These are phyloP conservation scores for Sinocyclocheilus rhinocerous DNA, from an alignment of 2,113 vertebrate genomes.

Conservation along the genomic window DNA sequence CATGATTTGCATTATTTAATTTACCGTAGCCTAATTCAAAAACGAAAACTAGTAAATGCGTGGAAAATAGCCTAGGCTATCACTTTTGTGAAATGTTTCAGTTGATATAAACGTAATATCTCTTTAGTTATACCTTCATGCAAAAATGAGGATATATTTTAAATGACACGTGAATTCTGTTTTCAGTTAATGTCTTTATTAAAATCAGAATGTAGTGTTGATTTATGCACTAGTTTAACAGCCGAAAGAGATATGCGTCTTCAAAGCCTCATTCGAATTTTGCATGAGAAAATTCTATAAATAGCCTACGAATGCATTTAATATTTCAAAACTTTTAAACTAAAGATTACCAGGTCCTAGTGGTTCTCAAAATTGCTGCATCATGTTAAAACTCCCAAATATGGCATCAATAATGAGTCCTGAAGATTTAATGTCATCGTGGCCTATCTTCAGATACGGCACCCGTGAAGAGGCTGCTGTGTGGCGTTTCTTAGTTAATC, in stretches of 20 bases:
- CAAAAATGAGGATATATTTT: neutral
- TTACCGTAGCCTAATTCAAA: neutral
- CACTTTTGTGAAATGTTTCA: neutral
- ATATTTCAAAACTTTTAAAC: neutral
- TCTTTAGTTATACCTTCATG: neutral
- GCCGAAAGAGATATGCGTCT: neutral
- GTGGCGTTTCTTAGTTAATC: constrained; percentile 1
- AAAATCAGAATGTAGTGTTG: neutral
- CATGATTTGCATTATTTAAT: neutral
- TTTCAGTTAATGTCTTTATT: neutral
- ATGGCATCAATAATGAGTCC: neutral
- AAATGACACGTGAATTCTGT: neutral
- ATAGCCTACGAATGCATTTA: neutral
- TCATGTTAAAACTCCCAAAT: neutral
- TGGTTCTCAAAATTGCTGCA: neutral
- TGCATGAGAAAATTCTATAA: neutral
- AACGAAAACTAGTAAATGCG: neutral
- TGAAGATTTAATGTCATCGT: neutral
- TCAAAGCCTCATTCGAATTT: neutral
- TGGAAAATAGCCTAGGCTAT: neutral
- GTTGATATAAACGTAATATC: neutral
- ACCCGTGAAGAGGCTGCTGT: neutral
- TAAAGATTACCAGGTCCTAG: neutral
- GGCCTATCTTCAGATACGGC: neutral
- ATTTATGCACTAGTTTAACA: neutral